These are phyloP conservation scores for Meloidogyne chitwoodi DNA, from an alignment of 1,140 invertebrate genomes.

Conservation along the genomic window DNA sequence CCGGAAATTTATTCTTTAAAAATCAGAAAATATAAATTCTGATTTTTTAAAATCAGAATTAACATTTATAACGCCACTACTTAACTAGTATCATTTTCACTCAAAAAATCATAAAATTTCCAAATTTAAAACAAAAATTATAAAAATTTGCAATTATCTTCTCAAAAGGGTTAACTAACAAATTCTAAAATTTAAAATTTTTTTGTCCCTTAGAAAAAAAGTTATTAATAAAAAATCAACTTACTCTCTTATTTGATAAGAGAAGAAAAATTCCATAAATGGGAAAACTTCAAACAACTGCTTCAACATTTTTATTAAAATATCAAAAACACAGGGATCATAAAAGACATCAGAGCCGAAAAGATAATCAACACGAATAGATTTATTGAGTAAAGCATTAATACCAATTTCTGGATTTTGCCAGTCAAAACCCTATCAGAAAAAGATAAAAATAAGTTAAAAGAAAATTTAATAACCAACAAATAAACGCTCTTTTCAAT, in stretches of 20 bases:
- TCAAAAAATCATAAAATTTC: background rate
- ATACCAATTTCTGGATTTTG: constrained; percentile 17
- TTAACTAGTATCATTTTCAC: too few species aligned
- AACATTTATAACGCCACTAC: too few species aligned
- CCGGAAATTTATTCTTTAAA: background rate
- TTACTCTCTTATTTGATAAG: constrained; percentile 54
- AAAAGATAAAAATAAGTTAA: background rate
- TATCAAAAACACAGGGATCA: constrained; percentile 47
- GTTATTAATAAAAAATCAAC: background rate
- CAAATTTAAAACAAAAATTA: background rate
- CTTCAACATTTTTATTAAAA: constrained; percentile 41
- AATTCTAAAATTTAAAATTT: background rate
- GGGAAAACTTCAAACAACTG: constrained; percentile 38
- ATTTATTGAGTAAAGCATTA: constrained; percentile 8
- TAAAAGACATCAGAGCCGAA: constrained; percentile 54
- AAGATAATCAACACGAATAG: constrained; percentile 30
- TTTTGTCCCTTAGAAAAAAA: background rate
- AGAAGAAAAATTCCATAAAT: constrained; percentile 31
- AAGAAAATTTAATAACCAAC: background rate
- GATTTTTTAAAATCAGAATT: too few species aligned
- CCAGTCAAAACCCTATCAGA: constrained; percentile 29
- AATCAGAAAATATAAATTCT: too few species aligned
- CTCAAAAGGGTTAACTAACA: background rate
- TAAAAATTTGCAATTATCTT: background rate
- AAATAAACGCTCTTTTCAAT: background rate